Base-by-base conservation (phyloP, 2,888 invertebrate species). In the Lomographa bimaculata region DNA sequence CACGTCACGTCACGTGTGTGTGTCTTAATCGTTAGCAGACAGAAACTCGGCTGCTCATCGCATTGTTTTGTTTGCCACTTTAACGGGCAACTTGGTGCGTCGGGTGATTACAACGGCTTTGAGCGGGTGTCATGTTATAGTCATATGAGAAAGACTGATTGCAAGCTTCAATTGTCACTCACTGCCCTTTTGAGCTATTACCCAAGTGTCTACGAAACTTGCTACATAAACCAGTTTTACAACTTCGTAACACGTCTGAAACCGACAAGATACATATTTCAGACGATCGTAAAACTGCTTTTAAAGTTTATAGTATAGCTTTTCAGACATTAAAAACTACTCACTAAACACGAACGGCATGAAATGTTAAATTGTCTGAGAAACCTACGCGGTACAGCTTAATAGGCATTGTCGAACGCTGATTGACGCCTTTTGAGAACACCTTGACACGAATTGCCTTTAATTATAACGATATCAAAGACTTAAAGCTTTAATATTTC, bases 21-120 rank as follows among this genome's bases (percentile, higher is more conserved):
- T 80, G 69, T 85, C 82, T 87, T 85, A 81, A 80, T 86, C 77
- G 78, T 85, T 85, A 81, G 64, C 64, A 67, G 71, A 71, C 74
- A 70, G 74, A 66, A 78, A 81, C 79, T 75, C 75, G 68, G 67
- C 66, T 68, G 75, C 71, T 73, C 71, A 67, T 74, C 71, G 70
- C 71, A 71, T 69, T 78, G 75, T 80, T 74, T 75, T 75, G 78
- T 75, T 79, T 80, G 74, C 67, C 71, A 71, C 79, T 77, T 79
- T 75, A 70, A 73, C 63, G 63, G 59, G 62, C 62, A 77, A 80
- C 73, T 79, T 77, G 57, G 68, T 63, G 60, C 66, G 64, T 67
- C 68, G 71, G 71, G 71, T 77, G 76, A 78, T 77, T 77, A 71
- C 70, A 64, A 58, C 62, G 71, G 68, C 64, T 58, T 54, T 43